phyloP scores from a whole-genome alignment of 2,797 vertebrate genomes.

The Trichosurus vulpecula region DNA sequence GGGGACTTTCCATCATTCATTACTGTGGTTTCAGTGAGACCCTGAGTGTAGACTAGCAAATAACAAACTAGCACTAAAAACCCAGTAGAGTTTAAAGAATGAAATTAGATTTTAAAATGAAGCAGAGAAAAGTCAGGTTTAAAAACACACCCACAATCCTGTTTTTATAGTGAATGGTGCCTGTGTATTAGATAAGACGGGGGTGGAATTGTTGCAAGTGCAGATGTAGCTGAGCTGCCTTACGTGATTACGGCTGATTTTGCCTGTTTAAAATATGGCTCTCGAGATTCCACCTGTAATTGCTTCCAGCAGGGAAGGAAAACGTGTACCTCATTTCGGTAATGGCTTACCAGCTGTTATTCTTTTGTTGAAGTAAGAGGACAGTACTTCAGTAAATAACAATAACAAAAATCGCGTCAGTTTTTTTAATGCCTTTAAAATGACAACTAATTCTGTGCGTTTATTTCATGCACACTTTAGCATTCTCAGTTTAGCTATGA shows the following conservation, averaged over 20 bases:
- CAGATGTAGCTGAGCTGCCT: constrained; percentile 13
- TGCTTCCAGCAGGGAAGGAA: background rate
- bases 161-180: background rate
- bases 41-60: background rate
- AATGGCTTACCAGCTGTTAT: background rate
- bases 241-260: background rate
- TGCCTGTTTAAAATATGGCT: background rate
- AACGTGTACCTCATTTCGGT: background rate
- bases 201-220: constrained; percentile 36
- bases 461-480: constrained; percentile 5
- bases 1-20: background rate
- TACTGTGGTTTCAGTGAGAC: background rate
- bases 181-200: background rate
- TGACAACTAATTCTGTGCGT: background rate
- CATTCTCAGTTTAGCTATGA: background rate
- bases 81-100: background rate
- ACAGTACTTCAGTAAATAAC: background rate
- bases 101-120: constrained; percentile 31
- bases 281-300: background rate
- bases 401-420: background rate
- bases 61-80: background rate
- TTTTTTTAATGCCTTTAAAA: background rate
- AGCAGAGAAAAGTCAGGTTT: background rate
- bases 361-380: constrained; percentile 2
- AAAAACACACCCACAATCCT: background rate